These are phyloP conservation scores for Dicrurus megarhynchus DNA, from an alignment of 2,113 vertebrate species.

Conservation along the genomic window DNA sequence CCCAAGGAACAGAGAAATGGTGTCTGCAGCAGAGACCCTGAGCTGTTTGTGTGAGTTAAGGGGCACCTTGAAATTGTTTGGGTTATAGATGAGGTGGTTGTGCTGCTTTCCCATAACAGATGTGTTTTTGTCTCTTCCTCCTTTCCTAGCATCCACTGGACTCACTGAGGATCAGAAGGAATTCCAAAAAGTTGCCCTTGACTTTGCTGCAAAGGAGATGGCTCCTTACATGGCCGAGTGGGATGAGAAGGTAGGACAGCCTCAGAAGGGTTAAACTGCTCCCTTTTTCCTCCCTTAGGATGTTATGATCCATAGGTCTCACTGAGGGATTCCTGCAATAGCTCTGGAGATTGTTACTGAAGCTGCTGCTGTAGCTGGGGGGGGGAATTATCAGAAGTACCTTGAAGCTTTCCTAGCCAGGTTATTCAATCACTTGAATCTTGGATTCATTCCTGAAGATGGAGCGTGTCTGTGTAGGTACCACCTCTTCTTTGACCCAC, in stretches of 20 bases:
- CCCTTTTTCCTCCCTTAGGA: background rate
- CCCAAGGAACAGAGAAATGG: background rate
- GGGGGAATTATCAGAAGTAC: background rate
- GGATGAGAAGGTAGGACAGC: constrained; percentile 86
- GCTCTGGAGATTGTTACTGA: background rate
- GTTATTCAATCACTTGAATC: background rate
- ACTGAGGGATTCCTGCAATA: background rate
- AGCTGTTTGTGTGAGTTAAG: background rate
- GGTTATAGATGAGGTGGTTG: rapidly evolving
- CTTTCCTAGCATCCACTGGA: constrained; percentile 80
- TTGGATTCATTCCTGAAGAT: background rate
- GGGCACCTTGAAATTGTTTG: no score
- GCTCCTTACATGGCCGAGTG: constrained; percentile 92
- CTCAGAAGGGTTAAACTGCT: background rate
- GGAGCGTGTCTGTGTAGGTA: background rate
- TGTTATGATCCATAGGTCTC: background rate
- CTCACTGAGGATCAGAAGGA: constrained; percentile 93
- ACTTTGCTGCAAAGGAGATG: constrained; percentile 95
- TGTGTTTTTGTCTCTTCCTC: rapidly evolving
- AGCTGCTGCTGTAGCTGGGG: background rate
- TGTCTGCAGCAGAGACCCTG: background rate
- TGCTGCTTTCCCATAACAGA: background rate
- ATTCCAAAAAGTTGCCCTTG: constrained; percentile 95
- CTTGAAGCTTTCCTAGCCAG: background rate
- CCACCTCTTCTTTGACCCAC: background rate